A percentile compares a stretch with the other conserved stretches of the same genome.
These are phyloP conservation scores for Pteropus alecto DNA, from an alignment of 2,113 vertebrate species.

Conservation along the genomic window DNA sequence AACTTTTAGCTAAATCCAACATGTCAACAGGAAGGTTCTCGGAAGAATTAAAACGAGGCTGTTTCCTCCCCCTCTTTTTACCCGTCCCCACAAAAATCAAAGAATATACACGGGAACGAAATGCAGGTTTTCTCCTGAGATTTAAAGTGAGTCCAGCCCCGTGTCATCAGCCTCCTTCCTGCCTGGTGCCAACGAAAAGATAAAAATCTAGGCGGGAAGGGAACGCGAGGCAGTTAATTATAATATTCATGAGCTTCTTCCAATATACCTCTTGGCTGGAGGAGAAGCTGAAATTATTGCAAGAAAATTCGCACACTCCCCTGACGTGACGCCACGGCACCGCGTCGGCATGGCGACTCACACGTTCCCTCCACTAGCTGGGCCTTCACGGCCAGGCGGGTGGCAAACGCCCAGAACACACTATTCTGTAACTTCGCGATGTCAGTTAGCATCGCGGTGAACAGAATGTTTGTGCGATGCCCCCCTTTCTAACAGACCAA, in stretches of 20 bases:
- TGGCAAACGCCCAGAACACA: accelerated
- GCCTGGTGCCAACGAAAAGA: conserved; percentile 19
- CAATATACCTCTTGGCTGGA: conserved; percentile 16
- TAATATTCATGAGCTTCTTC: conserved; percentile 58
- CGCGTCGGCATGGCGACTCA: not conserved
- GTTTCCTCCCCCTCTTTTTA: not conserved
- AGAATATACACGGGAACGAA: not conserved
- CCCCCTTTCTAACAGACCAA: not conserved
- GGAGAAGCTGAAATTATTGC: conserved; percentile 32
- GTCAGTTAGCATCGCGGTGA: not conserved
- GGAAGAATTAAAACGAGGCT: not conserved
- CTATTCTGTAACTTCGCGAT: not conserved
- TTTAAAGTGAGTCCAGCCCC: not conserved
- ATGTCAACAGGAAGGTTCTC: not conserved
- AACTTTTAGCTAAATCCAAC: conserved; percentile 12
- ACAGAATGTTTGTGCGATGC: not conserved
- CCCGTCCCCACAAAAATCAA: not conserved
- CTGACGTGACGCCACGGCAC: not conserved
- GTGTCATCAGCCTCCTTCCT: not conserved
- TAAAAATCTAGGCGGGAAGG: not conserved
- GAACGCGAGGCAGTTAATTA: conserved; percentile 46
- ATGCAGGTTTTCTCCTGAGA: not conserved
- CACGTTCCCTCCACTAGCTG: not conserved
- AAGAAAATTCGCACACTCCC: conserved; percentile 44
- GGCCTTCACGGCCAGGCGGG: not conserved